Conservation (phyloP, 2,888 invertebrate genomes). For the Eupithecia exiguata region DNA sequence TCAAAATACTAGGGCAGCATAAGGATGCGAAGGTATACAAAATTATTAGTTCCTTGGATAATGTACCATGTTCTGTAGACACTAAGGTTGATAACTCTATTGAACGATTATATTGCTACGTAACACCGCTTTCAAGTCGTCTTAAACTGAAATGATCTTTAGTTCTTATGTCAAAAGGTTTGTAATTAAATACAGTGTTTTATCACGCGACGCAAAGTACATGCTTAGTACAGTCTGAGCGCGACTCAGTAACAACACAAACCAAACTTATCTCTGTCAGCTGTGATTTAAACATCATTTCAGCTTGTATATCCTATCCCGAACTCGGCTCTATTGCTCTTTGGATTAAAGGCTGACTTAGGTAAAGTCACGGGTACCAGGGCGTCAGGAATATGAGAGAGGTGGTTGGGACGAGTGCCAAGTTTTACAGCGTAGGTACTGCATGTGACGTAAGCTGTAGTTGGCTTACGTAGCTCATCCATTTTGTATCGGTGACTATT, state of each 20-base stretch:
- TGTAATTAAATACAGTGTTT: constrained; percentile 14
- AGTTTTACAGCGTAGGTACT: constrained; percentile 16
- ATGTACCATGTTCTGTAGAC: not conserved
- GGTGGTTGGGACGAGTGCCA: constrained; percentile 23
- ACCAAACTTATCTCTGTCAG: constrained; percentile 32
- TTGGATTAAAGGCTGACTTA: constrained; percentile 46
- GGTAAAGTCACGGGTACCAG: constrained; percentile 49
- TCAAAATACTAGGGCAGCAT: constrained; percentile 40
- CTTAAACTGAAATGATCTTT: constrained; percentile 11
- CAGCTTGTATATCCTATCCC: constrained; percentile 31
- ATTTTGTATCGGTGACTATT: not conserved
- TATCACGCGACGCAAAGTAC: constrained; percentile 15
- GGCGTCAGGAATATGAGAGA: constrained; percentile 38
- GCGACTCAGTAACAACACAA: constrained; percentile 29
- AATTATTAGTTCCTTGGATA: constrained; percentile 8
- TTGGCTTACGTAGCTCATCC: not conserved
- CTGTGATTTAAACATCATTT: constrained; percentile 27
- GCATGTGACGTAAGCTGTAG: constrained; percentile 16
- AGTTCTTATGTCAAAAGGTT: rapidly evolving
- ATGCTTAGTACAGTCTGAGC: constrained; percentile 16
- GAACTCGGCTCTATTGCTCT: constrained; percentile 20
- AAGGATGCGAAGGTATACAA: constrained; percentile 19
- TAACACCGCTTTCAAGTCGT: not conserved
- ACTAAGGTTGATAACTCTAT: constrained; percentile 14
- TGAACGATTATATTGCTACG: constrained; percentile 6